phyloP scores from a whole-genome alignment of 2,113 vertebrate genomes.

The Ctenomys sociabilis region DNA sequence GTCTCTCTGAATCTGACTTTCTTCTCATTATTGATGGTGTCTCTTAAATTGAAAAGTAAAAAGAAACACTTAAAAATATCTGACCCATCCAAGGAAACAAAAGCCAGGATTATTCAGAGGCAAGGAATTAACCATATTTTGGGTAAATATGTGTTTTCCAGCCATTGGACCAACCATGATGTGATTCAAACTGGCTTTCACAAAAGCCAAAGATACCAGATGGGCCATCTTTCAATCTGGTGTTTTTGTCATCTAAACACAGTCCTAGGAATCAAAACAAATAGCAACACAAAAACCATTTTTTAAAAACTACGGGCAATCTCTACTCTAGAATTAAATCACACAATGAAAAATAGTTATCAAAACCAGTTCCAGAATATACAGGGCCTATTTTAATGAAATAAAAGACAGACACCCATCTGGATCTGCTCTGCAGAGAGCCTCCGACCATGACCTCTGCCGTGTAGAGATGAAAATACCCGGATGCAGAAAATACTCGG shows the following conservation, averaged over 20 bases:
- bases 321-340: constrained; percentile 55
- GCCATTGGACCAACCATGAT: constrained; percentile 74
- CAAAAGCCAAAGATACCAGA: constrained; percentile 79
- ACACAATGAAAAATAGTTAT: constrained; percentile 55
- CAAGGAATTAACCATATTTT: constrained; percentile 67
- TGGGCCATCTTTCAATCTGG: constrained; percentile 81
- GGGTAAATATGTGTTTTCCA: constrained; percentile 79
- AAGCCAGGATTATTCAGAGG: constrained; percentile 56
- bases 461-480: constrained; percentile 16
- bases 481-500: not conserved
- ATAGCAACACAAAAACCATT: constrained; percentile 76
- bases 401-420: not conserved
- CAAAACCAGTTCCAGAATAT: constrained; percentile 13
- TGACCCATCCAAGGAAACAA: constrained; percentile 19
- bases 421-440: constrained; percentile 1
- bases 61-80: not conserved
- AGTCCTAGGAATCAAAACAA: constrained; percentile 79
- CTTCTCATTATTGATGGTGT: not conserved
- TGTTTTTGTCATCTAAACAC: constrained; percentile 79
- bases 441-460: not conserved
- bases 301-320: constrained; percentile 51
- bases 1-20: not conserved
- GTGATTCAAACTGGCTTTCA: constrained; percentile 77
- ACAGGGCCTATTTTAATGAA: not conserved
- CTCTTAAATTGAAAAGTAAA: not conserved